Percentiles rank a stretch among this genome's conserved stretches.
Conservation (phyloP, 2,888 invertebrate species). For the Deroplatys truncata region DNA sequence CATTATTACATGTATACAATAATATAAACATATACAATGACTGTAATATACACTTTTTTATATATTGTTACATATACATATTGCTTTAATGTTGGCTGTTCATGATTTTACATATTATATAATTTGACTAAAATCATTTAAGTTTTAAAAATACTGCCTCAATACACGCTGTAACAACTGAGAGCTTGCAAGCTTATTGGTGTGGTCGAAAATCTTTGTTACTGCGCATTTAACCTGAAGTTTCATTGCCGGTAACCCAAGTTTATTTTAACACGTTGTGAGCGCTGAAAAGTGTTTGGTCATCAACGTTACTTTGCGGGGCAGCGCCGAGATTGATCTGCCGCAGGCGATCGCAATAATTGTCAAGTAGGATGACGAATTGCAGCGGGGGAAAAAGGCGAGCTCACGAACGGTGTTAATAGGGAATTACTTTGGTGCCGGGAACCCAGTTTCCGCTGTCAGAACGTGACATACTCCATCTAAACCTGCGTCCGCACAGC, state of each 20-base stretch:
- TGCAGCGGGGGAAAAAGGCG: neutral
- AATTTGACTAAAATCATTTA: too few species aligned
- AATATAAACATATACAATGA: too few species aligned
- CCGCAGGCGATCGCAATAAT: neutral
- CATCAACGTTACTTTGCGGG: neutral
- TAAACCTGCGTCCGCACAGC: neutral
- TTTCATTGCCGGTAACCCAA: neutral
- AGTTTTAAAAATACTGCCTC: too few species aligned
- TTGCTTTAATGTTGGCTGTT: too few species aligned
- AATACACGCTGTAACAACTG: too few species aligned
- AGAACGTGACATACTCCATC: neutral
- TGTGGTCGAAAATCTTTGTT: too few species aligned
- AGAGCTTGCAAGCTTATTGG: too few species aligned
- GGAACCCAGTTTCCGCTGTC: neutral
- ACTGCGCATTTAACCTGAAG: too few species aligned
- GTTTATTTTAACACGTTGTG: neutral
- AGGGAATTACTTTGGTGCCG: neutral
- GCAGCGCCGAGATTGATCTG: neutral
- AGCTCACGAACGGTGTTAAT: neutral
- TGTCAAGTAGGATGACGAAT: neutral
- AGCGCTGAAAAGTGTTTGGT: neutral
- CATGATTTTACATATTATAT: too few species aligned
- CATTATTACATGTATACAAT: too few species aligned
- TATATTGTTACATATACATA: too few species aligned
- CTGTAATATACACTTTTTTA: too few species aligned